Percentiles rank a stretch among this genome's conserved stretches.
phyloP scores from a whole-genome alignment of 1,140 invertebrate species.

The Musca vetustissima region DNA sequence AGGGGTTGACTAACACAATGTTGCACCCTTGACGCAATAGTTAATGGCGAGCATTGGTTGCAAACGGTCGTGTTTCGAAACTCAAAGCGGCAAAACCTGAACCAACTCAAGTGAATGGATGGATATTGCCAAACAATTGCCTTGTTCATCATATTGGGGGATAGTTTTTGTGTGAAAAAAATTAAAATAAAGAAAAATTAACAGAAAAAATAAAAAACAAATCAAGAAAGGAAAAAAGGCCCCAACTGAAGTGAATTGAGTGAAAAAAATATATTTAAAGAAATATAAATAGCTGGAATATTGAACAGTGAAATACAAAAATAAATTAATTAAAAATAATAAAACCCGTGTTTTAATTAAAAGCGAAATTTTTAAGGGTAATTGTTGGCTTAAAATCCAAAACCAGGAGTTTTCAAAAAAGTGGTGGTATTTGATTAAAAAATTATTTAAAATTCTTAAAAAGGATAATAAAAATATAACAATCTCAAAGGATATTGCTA shows the following conservation, averaged over 20 bases:
- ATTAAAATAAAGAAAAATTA: background rate
- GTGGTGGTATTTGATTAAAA: no score
- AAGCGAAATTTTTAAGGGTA: no score
- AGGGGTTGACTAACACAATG: conserved; percentile 32
- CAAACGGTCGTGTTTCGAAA: conserved; percentile 49
- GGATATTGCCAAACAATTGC: background rate
- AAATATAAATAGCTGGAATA: background rate
- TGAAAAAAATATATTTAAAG: background rate
- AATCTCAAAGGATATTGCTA: no score
- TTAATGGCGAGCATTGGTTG: conserved; percentile 52
- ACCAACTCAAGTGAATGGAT: background rate
- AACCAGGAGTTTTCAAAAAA: no score
- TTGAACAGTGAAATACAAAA: no score
- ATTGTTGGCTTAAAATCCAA: no score
- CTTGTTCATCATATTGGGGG: background rate
- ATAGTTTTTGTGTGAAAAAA: background rate
- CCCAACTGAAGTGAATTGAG: background rate
- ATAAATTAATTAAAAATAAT: no score
- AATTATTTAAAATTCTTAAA: no score
- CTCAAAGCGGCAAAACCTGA: background rate
- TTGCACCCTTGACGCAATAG: conserved; percentile 46
- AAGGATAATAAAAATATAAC: no score
- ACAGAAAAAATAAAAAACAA: conserved; percentile 10
- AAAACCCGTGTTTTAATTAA: no score
- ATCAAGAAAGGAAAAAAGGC: background rate